Conservation (phyloP, 2,797 vertebrate genomes). For the Halcyon leucocephala region DNA sequence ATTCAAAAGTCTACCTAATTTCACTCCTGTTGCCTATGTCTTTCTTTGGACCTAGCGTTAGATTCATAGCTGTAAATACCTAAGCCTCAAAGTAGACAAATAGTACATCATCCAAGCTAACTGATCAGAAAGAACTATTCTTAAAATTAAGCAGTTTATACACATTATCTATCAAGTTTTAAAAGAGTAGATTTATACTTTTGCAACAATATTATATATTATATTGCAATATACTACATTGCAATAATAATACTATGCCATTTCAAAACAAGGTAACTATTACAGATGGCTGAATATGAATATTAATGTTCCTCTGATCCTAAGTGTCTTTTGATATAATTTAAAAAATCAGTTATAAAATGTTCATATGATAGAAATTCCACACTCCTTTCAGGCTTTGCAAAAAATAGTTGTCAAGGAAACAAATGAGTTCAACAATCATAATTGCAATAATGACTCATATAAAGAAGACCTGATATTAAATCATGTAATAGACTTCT, state of each 20-base stretch:
- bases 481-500: not conserved
- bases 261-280: not conserved
- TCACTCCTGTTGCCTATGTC: not conserved
- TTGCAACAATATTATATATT: not conserved
- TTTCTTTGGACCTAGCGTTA: not conserved
- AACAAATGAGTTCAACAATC: constrained; percentile 24
- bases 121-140: not conserved
- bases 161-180: not conserved
- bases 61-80: not conserved
- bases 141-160: not conserved
- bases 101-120: not conserved
- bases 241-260: not conserved
- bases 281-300: not conserved
- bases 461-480: not conserved
- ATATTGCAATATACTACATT: not conserved
- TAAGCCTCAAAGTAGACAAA: not conserved
- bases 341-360: not conserved
- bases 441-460: constrained; percentile 6
- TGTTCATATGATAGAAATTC: constrained; percentile 2
- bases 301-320: not conserved
- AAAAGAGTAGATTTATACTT: not conserved
- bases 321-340: not conserved
- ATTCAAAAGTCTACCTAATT: not conserved
- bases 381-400: constrained; percentile 7
- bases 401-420: constrained; percentile 45